Conservation (phyloP, 2,888 invertebrate species). For the Syrphus vitripennis region DNA sequence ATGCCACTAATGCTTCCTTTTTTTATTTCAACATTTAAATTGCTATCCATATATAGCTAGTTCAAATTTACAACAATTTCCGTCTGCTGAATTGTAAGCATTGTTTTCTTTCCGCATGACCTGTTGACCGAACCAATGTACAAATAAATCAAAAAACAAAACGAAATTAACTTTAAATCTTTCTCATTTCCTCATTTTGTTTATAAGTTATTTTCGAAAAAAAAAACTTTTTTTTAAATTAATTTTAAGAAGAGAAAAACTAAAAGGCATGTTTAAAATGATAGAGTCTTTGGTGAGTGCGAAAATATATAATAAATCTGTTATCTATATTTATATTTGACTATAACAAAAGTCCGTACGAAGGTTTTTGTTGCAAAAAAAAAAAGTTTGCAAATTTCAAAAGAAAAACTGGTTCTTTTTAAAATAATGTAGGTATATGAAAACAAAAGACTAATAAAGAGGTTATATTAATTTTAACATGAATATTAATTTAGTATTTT, state of each 20-base stretch:
- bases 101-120: conserved; percentile 19
- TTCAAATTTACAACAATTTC: neutral
- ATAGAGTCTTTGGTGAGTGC: neutral
- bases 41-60: neutral
- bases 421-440: too few species aligned
- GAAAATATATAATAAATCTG: too few species aligned
- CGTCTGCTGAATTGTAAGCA: neutral
- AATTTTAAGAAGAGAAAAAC: neutral
- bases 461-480: too few species aligned
- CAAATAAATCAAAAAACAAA: neutral
- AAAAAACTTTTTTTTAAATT: neutral
- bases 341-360: too few species aligned
- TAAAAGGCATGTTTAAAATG: neutral
- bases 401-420: too few species aligned
- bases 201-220: neutral
- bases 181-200: neutral
- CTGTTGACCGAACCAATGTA: conserved; percentile 1
- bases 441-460: too few species aligned
- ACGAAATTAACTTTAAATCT: neutral
- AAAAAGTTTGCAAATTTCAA: too few species aligned
- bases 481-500: too few species aligned
- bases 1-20: neutral
- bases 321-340: too few species aligned
- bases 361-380: too few species aligned
- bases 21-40: neutral